These are phyloP conservation scores for Thumatha senex DNA, from an alignment of 2,888 invertebrate species.

Conservation along the genomic window DNA sequence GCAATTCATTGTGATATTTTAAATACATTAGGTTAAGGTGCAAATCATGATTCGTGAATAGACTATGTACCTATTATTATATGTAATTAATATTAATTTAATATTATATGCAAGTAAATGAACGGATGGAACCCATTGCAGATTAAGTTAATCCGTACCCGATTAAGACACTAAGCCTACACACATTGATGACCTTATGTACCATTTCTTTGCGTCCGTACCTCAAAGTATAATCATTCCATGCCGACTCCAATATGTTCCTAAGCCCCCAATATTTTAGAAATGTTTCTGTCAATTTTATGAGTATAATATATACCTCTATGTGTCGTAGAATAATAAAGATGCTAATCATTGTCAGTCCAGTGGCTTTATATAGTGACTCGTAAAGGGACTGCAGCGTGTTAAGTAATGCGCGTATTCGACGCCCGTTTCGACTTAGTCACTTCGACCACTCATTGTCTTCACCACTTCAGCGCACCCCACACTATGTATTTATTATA, in stretches of 20 bases:
- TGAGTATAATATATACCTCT: conserved; percentile 57
- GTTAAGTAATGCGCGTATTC: conserved; percentile 8
- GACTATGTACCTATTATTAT: conserved; percentile 74
- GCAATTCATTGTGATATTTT: conserved; percentile 84
- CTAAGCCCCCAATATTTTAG: conserved; percentile 39
- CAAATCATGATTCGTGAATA: conserved; percentile 75
- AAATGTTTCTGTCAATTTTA: conserved; percentile 73
- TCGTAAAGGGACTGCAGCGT: conserved; percentile 16
- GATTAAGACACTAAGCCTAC: conserved; percentile 51
- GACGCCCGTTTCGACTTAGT: conserved; percentile 21
- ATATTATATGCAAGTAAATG: conserved; percentile 46
- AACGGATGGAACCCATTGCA: conserved; percentile 45
- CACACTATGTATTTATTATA: conserved; percentile 41
- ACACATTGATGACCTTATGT: conserved; percentile 40
- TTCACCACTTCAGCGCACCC: conserved; percentile 57
- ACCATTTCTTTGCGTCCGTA: conserved; percentile 23
- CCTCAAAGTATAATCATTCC: conserved; percentile 35
- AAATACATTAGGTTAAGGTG: conserved; percentile 79
- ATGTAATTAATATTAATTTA: conserved; percentile 72
- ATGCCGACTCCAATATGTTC: conserved; percentile 33
- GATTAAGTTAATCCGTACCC: conserved; percentile 56
- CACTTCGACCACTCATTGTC: conserved; percentile 35
- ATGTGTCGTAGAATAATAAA: conserved; percentile 64
- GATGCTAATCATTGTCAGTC: conserved; percentile 62
- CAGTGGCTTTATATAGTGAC: conserved; percentile 37